Base-by-base conservation (phyloP, 2,113 vertebrate species). In the Corythornis madagascariensis region DNA sequence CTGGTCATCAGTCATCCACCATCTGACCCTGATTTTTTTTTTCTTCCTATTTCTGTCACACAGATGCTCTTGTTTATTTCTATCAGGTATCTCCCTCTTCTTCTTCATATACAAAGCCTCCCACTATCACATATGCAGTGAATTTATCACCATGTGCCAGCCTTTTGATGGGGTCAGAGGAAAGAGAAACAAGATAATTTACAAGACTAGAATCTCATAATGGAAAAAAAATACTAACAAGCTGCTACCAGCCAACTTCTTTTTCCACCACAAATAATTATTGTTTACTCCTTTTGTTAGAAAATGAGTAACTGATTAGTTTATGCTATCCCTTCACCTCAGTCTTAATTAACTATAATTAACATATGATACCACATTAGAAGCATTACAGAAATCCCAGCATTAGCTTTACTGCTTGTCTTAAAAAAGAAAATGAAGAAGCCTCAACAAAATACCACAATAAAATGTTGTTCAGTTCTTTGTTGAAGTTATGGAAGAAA, bases 121-220 rank as follows among this genome's bases (percentile, higher is more conserved):
- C 55, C 22, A 47, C 63, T 61, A 64, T 55, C 67, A 93, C 59
- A 35, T 28, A 13, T 20, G 31, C 79, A 83, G 63, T 33, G 85
- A 76, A 94, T 85, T 55, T 61, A 80, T 87, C 59, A 87, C 20
- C 26, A 2, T 6, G 18, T 79, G 50, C 20, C 72, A 89, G 52
- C 13, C 42, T 83, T 80, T 59, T 63, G 71, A 61, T 52, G 33
- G 59, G 66, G 71, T 83, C 82, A 92, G 31, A 76, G 31, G 24
- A 28, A 91, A 89, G 53, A 82, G 50, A 76, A 94, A 76, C 42
- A 82, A 92, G 71, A 19, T 83, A 69, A 84, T 87, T 93, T 53
- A 76, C 2, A 3, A 53, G 22, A 80, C 57, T 47, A 71, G 60
- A 66, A 76, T 70, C 67, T 88, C 89, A 63, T 66, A 0, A 75